These are phyloP conservation scores for Actinostola sp. DNA, from an alignment of 92 coral and sea anemone species.

Conservation along the genomic window DNA sequence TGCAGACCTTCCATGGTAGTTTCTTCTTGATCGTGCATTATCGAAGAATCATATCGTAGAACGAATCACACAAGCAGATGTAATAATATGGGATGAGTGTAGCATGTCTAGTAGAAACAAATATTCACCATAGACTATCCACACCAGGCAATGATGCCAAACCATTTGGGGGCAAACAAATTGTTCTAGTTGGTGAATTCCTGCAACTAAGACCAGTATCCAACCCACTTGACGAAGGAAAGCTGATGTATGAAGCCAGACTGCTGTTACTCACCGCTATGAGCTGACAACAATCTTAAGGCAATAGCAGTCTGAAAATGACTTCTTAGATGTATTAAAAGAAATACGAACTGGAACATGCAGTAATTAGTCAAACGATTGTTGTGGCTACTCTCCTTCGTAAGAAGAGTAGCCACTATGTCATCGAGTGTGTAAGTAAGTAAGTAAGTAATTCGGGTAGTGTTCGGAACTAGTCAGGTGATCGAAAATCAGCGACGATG, in stretches of 20 bases:
- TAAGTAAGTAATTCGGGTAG: no score
- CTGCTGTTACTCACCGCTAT: conserved; percentile 2
- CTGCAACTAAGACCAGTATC: not conserved
- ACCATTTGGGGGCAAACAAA: conserved; percentile 21
- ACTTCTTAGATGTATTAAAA: not conserved
- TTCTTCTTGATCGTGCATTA: no score
- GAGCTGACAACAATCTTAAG: conserved; percentile 15
- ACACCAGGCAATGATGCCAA: not conserved
- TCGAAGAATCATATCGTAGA: no score
- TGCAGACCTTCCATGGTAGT: no score
- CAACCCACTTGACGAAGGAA: conserved; percentile 9
- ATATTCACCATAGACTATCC: conserved; percentile 1
- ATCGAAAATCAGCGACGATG: no score
- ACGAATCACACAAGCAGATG: no score
- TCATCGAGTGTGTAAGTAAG: no score
- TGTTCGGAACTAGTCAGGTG: no score
- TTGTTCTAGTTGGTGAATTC: conserved; percentile 17
- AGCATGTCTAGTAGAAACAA: no score
- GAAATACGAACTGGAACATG: conserved; percentile 10
- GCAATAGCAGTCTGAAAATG: conserved; percentile 16
- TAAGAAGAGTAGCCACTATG: no score
- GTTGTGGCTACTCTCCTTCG: not conserved
- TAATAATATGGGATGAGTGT: no score
- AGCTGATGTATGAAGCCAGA: not conserved
- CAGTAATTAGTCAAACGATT: conserved; percentile 9